phyloP scores from a whole-genome alignment of 2,113 vertebrate species.

The Cepphus grylle region DNA sequence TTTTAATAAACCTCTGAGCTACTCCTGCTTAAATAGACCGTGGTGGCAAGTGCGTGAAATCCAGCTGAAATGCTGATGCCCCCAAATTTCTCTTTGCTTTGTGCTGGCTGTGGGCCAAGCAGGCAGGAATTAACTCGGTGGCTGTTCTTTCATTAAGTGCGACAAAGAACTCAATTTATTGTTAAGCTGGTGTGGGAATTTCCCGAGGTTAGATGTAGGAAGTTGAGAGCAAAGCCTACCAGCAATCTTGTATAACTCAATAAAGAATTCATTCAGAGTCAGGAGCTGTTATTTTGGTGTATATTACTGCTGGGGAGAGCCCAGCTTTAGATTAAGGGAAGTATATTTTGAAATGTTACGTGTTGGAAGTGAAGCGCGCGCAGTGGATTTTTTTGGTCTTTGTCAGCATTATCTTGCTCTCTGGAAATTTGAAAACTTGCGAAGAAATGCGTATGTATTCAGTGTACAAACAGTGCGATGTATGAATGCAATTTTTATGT shows the following conservation, averaged over 20 bases:
- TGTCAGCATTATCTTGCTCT: neutral
- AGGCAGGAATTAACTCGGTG: slow-evolving; percentile 37
- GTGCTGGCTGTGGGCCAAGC: neutral
- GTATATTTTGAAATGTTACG: neutral
- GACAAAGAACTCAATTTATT: slow-evolving; percentile 46
- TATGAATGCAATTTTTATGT: neutral
- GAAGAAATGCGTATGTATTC: neutral
- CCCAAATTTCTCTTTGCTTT: slow-evolving; percentile 4
- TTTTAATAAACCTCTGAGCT: neutral
- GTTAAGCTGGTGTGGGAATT: slow-evolving; percentile 44
- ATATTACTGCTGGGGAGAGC: neutral
- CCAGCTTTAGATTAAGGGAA: neutral
- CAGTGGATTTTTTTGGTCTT: neutral
- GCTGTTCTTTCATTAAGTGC: slow-evolving; percentile 16
- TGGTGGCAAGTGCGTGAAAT: neutral
- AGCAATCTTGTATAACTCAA: neutral
- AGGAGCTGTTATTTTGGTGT: neutral
- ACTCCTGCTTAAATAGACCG: neutral
- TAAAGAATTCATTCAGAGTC: neutral
- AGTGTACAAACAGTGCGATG: neutral
- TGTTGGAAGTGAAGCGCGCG: neutral
- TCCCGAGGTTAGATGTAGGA: slow-evolving; percentile 9
- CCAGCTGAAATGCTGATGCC: neutral
- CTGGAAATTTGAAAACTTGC: neutral
- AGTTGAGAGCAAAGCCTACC: slow-evolving; percentile 21